Conservation (phyloP, 1,140 invertebrate species). For the Eciton burchellii region DNA sequence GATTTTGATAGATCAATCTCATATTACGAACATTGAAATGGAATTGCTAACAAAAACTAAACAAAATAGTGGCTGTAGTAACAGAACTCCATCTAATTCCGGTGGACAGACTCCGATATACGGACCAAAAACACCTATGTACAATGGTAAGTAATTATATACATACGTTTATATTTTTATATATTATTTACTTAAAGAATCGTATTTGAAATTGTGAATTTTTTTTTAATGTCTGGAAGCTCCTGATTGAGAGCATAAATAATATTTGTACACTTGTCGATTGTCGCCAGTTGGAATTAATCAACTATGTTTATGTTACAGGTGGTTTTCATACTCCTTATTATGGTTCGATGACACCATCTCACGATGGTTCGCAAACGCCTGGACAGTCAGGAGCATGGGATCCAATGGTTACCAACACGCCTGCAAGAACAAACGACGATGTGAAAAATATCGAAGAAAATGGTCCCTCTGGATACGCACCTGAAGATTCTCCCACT, state of each 20-base stretch:
- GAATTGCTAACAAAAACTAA: constrained; percentile 88
- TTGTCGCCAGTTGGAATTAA: no score
- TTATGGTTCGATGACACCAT: constrained; percentile 96
- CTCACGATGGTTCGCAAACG: constrained; percentile 95
- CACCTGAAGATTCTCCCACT: constrained; percentile 92
- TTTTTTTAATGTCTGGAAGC: neutral
- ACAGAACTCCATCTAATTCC: constrained; percentile 91
- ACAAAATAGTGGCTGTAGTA: constrained; percentile 90
- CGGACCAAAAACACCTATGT: constrained; percentile 95
- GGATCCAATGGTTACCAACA: constrained; percentile 95
- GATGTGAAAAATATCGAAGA: constrained; percentile 91
- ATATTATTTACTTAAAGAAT: no score
- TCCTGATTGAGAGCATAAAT: no score
- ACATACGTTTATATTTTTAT: neutral
- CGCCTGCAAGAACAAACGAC: constrained; percentile 92
- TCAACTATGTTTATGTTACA: constrained; percentile 69
- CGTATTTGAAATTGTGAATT: no score
- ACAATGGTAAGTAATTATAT: constrained; percentile 88
- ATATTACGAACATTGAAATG: constrained; percentile 95
- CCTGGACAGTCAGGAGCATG: constrained; percentile 94
- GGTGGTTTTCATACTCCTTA: constrained; percentile 95
- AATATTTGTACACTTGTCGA: no score
- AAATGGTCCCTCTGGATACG: constrained; percentile 90
- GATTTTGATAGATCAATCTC: constrained; percentile 97
- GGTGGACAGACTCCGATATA: constrained; percentile 94